Evolutionary conservation across 2,888 invertebrate species (phyloP), one percentile per base, ranked within the genome.

Genomic region (Lutraria lutraria): DNA sequence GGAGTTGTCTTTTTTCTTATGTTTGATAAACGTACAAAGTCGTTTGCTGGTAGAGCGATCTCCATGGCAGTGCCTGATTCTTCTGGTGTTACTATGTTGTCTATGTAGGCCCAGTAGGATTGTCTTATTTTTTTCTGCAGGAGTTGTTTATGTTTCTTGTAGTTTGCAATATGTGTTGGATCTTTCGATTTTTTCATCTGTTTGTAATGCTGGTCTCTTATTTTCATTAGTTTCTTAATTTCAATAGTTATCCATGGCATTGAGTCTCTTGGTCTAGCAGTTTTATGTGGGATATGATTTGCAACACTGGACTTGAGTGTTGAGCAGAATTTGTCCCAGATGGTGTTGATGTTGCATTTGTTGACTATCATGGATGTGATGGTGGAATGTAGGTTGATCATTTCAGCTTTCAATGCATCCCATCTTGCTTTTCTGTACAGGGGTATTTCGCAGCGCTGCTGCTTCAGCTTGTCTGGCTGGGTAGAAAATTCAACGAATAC

Each of bases 401-500:
- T 86, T 4, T 90, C 86, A 15, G 76, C 68, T 52, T 31, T 31
- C 15, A 92, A 81, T 52, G 34, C 80, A n/a, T 87, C 86, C 90
- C 90, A 91, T 52, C 86, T 52, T 25, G 91, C 93, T 19, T 89
- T 88, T n/a, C 84, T 88, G 88, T 91, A 93, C 10, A 91, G 86
- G 16, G 88, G 89, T 3, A 90, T 90, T 29, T 83, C 56, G 0
- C 90, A 43, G 4, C 87, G 79, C 43, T 53, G 60, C 43, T 91
- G 90, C 29, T 34, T 87, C 21, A 29, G 19, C 19, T 31, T 80
- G 6, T 54, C 43, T n/a, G 83, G 60, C 13, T 68, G n/a, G n/a
- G 54, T 21, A n/a, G 88, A 68, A 29, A 87, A 21, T 53, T 91
- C 86, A 0, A 76, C 29, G 16, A 83, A 82, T 0, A 90, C 90